Evolutionary conservation across 2,797 vertebrate species (phyloP), one percentile per base, ranked within the genome.

Genomic region (Oreochromis mossambicus): DNA sequence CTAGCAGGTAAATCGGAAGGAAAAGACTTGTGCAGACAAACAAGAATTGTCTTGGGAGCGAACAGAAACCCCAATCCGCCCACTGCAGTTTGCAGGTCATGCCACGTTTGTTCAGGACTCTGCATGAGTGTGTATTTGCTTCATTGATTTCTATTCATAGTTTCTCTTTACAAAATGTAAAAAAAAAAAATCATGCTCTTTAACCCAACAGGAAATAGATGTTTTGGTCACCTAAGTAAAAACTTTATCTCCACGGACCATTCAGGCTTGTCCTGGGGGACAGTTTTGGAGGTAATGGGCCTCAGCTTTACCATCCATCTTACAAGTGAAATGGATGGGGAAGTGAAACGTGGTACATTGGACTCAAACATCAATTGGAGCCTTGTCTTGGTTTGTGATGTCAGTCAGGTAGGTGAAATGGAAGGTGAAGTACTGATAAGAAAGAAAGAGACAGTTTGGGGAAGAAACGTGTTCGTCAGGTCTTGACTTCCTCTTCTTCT

Each of bases 1-100:
- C 81, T 70, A 77, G 13, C 55, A 84, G 86, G 55, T 21, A 87
- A 89, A 66, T 81, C 4, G 73, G 80, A 82, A 82, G 70, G 78
- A 80, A 83, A 85, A 87, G 61, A 73, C 68, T 79, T 15, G 63
- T 63, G 43, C 76, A 83, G 68, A 91, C 83, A 90, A 89, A 92
- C 63, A 81, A 43, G 78, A 81, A 79, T 66, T 4, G 7, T 51
- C 82, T 29, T 8, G 66, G 79, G 88, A 82, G 73, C 21, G 24
- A 11, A 79, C 43, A 54, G 77, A 61, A 85, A 66, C 79, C 84
- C 75, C 77, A 36, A 36, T 52, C 50, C 32, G 32, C 78, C 84
- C 43, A 46, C 43, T 11, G 56, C 50, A 61, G 84, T 32, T 55
- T 61, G 26, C 34, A 52, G 84, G 79, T 70, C 79, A 48, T 3